Evolutionary conservation across 2,797 vertebrate genomes (phyloP).

Genomic region (Cichlasoma orientale): DNA sequence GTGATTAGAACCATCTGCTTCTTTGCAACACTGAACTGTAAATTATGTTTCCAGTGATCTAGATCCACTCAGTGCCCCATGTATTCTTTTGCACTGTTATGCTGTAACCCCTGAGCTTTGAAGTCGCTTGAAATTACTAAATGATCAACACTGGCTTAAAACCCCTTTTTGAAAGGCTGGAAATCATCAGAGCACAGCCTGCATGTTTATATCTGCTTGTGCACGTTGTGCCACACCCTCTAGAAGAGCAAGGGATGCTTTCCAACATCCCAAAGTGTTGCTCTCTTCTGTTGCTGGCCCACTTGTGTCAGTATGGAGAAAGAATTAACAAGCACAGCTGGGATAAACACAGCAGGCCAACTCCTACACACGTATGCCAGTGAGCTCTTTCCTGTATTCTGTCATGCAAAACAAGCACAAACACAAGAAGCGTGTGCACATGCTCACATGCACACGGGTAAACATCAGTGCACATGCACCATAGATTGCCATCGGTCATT

Average conservation of each 20-base stretch:
- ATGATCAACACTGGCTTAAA: slow-evolving; percentile 9
- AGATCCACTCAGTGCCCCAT: slow-evolving; percentile 32
- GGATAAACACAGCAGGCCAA: slow-evolving; percentile 42
- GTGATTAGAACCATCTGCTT: slow-evolving; percentile 72
- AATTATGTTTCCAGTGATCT: slow-evolving; percentile 42
- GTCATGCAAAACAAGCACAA: slow-evolving; percentile 29
- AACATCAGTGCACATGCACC: not conserved
- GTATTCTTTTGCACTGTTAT: slow-evolving; percentile 43
- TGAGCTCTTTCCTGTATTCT: slow-evolving; percentile 33
- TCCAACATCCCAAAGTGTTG: slow-evolving; percentile 34
- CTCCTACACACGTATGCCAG: slow-evolving; percentile 46
- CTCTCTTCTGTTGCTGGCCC: slow-evolving; percentile 35
- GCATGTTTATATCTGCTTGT: slow-evolving; percentile 19
- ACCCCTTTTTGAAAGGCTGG: slow-evolving; percentile 1
- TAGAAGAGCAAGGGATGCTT: slow-evolving; percentile 35
- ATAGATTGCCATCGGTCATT: slow-evolving; percentile 15
- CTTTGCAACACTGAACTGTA: slow-evolving; percentile 38
- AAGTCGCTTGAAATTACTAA: not conserved
- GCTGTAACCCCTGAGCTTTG: not conserved
- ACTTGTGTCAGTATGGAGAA: slow-evolving; percentile 54
- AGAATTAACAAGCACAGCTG: slow-evolving; percentile 72
- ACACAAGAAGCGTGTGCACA: slow-evolving; percentile 9
- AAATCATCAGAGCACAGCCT: not conserved
- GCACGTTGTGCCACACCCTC: slow-evolving; percentile 48
- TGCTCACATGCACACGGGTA: not conserved